Evolutionary conservation across 2,113 vertebrate species (phyloP), one percentile per base, ranked within the genome.

Genomic region (Ictidomys tridecemlineatus): DNA sequence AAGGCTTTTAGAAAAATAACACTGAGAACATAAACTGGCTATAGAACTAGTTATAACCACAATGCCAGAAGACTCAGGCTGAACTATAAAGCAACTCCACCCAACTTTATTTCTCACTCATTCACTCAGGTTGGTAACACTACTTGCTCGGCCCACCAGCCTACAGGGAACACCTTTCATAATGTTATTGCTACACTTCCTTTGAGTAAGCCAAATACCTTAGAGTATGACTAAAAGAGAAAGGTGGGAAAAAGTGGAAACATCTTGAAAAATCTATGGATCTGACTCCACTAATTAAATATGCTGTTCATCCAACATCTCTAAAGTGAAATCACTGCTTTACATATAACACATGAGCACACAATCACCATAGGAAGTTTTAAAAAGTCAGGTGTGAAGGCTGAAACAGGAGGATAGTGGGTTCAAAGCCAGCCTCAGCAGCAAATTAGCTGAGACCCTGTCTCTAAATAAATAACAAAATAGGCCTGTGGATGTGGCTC

Each of bases 1-100:
- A 76, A 92, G 67, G 39, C 87, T 63, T 10, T 67, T 76, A 65
- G 45, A 73, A 79, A 94, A 96, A 90, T 24, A 84, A 20, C 13
- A 10, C 2, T 80, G 77, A 93, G 78, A 86, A 82, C 48, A 90
- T 18, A 34, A 69, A 74, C 8, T 53, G 9, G 51, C 42, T 73
- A 61, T 56, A 69, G 77, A 77, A 32, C 86, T 39, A 87, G 74
- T 53, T 79, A 78, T 32, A 86, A 39, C 8, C 24, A 11, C 34
- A 82, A 39, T 79, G 63, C 45, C 89, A 61, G 56, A 61, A 91
- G 88, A 76, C 51, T 85, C 72, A 92, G 63, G n/a, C n/a, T 92
- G 85, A 94, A 80, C 10, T 67, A 58, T 37, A 77, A 42, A 51
- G 53, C 85, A 78, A 28, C 89, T 58, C 88, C 78, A 96, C 91